These are phyloP conservation scores for Zosterops borbonicus DNA, from an alignment of 2,113 vertebrate species.

Conservation along the genomic window DNA sequence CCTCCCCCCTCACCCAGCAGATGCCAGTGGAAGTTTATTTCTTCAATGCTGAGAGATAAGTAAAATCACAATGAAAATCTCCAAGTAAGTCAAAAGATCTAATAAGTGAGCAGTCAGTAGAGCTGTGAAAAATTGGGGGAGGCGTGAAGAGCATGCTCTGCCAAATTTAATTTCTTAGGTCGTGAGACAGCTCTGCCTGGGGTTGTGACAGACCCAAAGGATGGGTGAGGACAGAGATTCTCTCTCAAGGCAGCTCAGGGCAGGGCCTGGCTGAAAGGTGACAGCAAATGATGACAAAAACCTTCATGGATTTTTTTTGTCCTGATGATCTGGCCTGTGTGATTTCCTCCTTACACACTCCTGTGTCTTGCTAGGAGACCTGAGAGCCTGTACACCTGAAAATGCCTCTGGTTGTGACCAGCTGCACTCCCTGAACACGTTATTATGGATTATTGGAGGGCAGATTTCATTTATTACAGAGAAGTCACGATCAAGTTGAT, in stretches of 20 bases:
- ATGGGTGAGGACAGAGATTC: neutral
- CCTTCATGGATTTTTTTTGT: neutral
- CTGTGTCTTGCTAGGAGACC: neutral
- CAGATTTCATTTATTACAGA: neutral
- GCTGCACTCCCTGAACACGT: neutral
- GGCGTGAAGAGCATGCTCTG: neutral
- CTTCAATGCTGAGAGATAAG: neutral
- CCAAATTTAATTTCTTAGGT: neutral
- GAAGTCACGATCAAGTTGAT: neutral
- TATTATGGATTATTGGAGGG: neutral
- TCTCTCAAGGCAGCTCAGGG: neutral
- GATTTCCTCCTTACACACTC: neutral
- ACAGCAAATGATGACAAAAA: neutral
- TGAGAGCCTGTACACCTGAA: neutral
- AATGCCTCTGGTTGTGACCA: neutral
- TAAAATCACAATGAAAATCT: neutral
- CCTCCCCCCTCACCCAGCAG: neutral
- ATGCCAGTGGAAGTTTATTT: neutral
- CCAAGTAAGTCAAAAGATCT: neutral
- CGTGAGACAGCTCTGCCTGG: neutral
- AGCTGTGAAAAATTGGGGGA: neutral
- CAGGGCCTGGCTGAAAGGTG: neutral
- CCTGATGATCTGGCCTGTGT: neutral
- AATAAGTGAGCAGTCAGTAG: neutral
- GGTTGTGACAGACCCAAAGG: neutral